Percentiles rank a stretch among this genome's conserved stretches.
These are phyloP conservation scores for Mactra quadrangularis DNA, from an alignment of 1,140 invertebrate species.

Conservation along the genomic window DNA sequence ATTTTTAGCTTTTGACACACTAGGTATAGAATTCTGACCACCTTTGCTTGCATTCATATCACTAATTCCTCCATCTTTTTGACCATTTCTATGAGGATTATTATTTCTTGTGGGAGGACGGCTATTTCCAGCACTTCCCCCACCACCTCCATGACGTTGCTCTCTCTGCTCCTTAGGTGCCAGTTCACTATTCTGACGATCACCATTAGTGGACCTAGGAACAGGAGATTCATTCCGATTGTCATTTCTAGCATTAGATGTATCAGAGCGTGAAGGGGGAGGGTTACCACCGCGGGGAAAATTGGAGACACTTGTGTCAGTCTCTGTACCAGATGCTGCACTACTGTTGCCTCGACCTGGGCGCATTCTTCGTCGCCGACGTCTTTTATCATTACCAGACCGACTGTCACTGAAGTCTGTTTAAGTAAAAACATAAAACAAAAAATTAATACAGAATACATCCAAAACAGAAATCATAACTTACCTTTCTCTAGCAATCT, in stretches of 20 bases:
- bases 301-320: slow-evolving; percentile 80
- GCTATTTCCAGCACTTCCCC: too few species aligned
- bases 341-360: slow-evolving; percentile 72
- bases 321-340: slow-evolving; percentile 80
- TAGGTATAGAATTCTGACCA: slow-evolving; percentile 63
- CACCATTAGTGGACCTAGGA: slow-evolving; percentile 42
- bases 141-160: slow-evolving; percentile 2
- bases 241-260: slow-evolving; percentile 33
- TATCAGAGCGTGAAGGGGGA: slow-evolving; percentile 17
- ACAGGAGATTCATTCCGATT: slow-evolving; percentile 54
- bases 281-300: slow-evolving; percentile 56
- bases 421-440: too few species aligned
- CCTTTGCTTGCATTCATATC: slow-evolving; percentile 72
- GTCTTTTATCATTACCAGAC: slow-evolving; percentile 68
- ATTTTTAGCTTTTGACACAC: slow-evolving; percentile 64
- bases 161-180: slow-evolving; percentile 69
- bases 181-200: slow-evolving; percentile 25
- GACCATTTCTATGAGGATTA: slow-evolving; percentile 58
- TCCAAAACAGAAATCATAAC: background rate
- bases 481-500: background rate
- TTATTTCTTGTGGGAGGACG: slow-evolving; percentile 17
- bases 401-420: slow-evolving; percentile 71
- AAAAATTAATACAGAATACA: slow-evolving; percentile 7
- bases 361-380: slow-evolving; percentile 69
- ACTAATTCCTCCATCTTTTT: slow-evolving; percentile 73